Evolutionary conservation across 2,113 vertebrate species (phyloP), one percentile per base, ranked within the genome.

Genomic region (Cyprinodon brontotheroides): DNA sequence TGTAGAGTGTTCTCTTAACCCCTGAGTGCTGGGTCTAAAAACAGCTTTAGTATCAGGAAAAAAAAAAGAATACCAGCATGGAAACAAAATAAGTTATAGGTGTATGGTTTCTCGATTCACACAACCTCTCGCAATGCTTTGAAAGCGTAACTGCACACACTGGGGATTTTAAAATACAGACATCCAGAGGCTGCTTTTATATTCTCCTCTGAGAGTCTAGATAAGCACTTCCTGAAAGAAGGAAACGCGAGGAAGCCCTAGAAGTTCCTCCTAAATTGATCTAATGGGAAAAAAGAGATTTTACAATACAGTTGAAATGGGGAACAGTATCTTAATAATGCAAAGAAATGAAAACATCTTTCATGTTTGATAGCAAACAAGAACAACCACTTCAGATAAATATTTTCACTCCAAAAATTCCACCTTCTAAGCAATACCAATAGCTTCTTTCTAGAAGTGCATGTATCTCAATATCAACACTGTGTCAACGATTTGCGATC

Each of bases 131-230:
- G 41, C 22, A 13, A 22, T 36, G 40, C 64, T 66, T 29, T 17
- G 41, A 47, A 74, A 82, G 64, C 70, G 75, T 74, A 86, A 70
- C 79, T 63, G 66, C 85, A 77, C 82, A 80, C 72, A 74, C 70
- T 4, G 3, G 80, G 77, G 75, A 84, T 83, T 85, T 88, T 75
- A 80, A 90, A 86, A 91, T 83, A 77, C 80, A 86, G 79, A 90
- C 77, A 85, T 83, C 80, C 79, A 74, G 79, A 67, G 80, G 83
- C 78, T 88, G 65, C 77, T 83, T 85, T 88, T 70, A 78, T 77
- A 81, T 76, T 82, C 77, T 77, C 66, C 64, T 74, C 43, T 0
- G 38, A 65, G 79, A 86, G 77, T 65, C 61, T 47, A 76, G 77
- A 84, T 80, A 88, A 79, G 81, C 38, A 81, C 77, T 86, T 84